Base-by-base conservation (phyloP, 1,140 invertebrate genomes). In the Pectinophora gossypiella region DNA sequence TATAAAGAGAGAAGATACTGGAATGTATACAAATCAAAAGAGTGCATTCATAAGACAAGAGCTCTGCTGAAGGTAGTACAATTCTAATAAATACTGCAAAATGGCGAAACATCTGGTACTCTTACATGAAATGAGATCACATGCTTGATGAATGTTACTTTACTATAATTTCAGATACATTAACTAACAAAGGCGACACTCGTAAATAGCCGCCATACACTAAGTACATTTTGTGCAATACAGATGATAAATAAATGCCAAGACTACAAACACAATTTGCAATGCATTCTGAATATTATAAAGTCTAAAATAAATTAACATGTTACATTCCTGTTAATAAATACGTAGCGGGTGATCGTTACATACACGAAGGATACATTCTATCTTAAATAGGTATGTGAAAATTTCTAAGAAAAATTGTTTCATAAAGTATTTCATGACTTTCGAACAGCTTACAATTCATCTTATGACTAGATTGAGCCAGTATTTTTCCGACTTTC, bases 381-480 rank as follows among this genome's bases (percentile, higher is more conserved):
- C 61, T 71, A 65, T 68, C 64, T 78, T 85, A 85, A 68, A 61
- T n/a, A n/a, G n/a, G n/a, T 57, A 75, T 59, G 76, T 64, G 56
- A 79, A 79, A 75, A 68, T 77, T 68, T 59, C 63, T 70, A 72
- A 74, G 72, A 73, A 69, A 72, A 76, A 73, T 22, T 64, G 61
- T 68, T 73, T 27, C 19, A n/a, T 19, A 70, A 71, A 72, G 62
- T 72, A 66, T 62, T 70, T 66, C 64, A 63, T 72, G 72, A 71
- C 61, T 74, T 73, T 71, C 76, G 66, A 80, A 76, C 63, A 80
- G 68, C 72, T 83, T 76, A 80, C 64, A 73, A 83, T 80, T 77
- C 71, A 84, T 85, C 81, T 86, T 86, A 86, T 86, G 83, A 86
- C 83, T 86, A 86, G 83, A 86, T 85, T 86, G 83, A 86, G 83